Evolutionary conservation across 2,113 vertebrate genomes (phyloP).

Genomic region (Spilogale gracilis): DNA sequence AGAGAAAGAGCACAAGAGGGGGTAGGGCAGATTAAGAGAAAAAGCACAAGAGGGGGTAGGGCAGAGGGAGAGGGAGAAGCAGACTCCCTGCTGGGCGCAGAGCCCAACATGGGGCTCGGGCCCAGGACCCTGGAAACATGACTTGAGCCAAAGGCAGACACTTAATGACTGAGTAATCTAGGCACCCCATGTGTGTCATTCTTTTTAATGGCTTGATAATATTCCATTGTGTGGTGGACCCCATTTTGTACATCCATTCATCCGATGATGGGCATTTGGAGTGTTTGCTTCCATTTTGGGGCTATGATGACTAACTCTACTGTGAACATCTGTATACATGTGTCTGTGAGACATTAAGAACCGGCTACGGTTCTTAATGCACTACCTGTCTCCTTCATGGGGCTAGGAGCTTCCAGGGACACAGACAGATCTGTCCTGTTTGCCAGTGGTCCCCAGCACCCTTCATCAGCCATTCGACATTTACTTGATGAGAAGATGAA

Average conservation of each 20-base stretch:
- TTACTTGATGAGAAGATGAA: background rate
- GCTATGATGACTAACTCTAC: rapidly evolving
- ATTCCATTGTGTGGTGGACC: rapidly evolving
- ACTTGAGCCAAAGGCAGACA: background rate
- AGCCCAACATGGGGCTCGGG: background rate
- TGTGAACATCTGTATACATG: rapidly evolving
- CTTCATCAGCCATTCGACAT: background rate
- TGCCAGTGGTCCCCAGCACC: background rate
- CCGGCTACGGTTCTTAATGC: too few relatives aligned
- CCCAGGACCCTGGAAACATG: background rate
- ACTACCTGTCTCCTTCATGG: background rate
- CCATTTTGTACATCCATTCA: background rate
- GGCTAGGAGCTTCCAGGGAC: background rate
- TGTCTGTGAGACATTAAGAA: too few relatives aligned
- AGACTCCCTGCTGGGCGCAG: background rate
- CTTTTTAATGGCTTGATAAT: background rate
- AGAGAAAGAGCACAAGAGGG: too few relatives aligned
- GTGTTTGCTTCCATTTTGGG: background rate
- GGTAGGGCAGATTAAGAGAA: too few relatives aligned
- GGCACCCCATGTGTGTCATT: background rate
- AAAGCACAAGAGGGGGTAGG: too few relatives aligned
- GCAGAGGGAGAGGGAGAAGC: background rate
- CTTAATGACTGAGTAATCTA: background rate
- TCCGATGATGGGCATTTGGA: rapidly evolving
- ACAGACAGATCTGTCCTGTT: background rate